Base-by-base conservation (phyloP, 2,113 vertebrate genomes). In the Empidonax alnorum region DNA sequence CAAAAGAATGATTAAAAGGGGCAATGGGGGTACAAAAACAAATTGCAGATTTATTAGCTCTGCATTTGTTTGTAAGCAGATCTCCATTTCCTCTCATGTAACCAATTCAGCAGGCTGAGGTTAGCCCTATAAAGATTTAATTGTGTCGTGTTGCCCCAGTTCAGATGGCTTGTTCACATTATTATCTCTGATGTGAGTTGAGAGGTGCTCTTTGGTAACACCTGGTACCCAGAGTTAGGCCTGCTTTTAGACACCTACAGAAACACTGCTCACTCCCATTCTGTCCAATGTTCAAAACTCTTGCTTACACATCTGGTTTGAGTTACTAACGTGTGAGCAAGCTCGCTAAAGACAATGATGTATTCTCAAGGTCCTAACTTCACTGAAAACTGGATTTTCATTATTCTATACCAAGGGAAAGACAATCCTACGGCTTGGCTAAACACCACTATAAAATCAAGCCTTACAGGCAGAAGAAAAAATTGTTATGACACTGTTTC, bases 131-230 rank as follows among this genome's bases (percentile, higher is more conserved):
- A 95, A 94, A 65, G 66, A 85, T 91, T 96, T 87, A 72, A 96
- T 82, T 89, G 74, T 76, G 72, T 82, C 88, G 14, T 22, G 37
- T 61, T 21, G 3, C 72, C 31, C 50, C 74, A 72, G 4, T 31
- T 80, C 84, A 44, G 74, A 69, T 56, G 37, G 77, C 88, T 95
- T 93, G 37, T 92, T 97, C 94, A 73, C 88, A 86, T 91, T 89
- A 92, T 88, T 92, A 87, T 81, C 73, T 96, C 94, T 80, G 84
- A 93, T 20, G n/a, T 84, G 62, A 49, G 89, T 3, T 59, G 74
- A 91, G 91, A 92, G 74, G 86, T 84, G 52, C 72, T 85, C 84
- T 96, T 95, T 74, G 56, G 84, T 76, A 75, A 39, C 78, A 91
- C 89, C 90, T 94, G 80, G 87, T 84, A 87, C 22, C 9, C 87